Percentiles rank a stretch among this genome's conserved stretches.
These are phyloP conservation scores for Luperina testacea DNA, from an alignment of 2,888 invertebrate species.

Conservation along the genomic window DNA sequence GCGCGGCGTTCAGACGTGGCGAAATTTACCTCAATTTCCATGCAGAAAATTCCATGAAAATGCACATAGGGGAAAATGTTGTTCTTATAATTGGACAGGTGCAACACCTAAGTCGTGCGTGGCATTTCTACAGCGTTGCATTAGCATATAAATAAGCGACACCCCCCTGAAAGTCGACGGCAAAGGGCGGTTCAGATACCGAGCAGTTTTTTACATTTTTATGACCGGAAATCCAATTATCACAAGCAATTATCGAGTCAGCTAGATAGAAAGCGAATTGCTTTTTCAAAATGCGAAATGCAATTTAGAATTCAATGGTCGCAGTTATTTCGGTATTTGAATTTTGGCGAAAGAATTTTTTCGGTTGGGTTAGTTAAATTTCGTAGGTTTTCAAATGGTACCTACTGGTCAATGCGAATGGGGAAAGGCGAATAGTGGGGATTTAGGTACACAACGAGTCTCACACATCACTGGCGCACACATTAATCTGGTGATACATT, in stretches of 20 bases:
- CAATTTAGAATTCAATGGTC: constrained; percentile 74
- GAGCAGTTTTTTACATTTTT: constrained; percentile 84
- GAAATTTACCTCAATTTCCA: constrained; percentile 82
- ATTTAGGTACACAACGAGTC: constrained; percentile 69
- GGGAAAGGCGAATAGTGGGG: constrained; percentile 45
- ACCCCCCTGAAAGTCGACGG: constrained; percentile 77
- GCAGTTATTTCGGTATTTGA: constrained; percentile 69
- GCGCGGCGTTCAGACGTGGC: constrained; percentile 74
- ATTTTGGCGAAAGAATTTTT: constrained; percentile 52
- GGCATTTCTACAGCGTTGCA: constrained; percentile 82
- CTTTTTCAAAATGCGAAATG: constrained; percentile 75
- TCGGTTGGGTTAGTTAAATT: constrained; percentile 48
- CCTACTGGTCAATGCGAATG: constrained; percentile 38
- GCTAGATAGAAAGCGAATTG: constrained; percentile 80
- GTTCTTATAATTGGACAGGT: constrained; percentile 89
- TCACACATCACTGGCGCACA: constrained; percentile 81
- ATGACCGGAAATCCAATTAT: constrained; percentile 88
- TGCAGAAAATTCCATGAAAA: constrained; percentile 87
- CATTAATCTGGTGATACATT: constrained; percentile 87
- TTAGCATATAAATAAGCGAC: constrained; percentile 89
- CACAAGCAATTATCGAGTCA: constrained; percentile 87
- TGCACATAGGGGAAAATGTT: constrained; percentile 85
- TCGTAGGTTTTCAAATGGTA: constrained; percentile 10
- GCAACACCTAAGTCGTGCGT: constrained; percentile 86
- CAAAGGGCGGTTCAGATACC: constrained; percentile 77